phyloP scores from a whole-genome alignment of 2,888 invertebrate genomes.

The Masnerella sp. region DNA sequence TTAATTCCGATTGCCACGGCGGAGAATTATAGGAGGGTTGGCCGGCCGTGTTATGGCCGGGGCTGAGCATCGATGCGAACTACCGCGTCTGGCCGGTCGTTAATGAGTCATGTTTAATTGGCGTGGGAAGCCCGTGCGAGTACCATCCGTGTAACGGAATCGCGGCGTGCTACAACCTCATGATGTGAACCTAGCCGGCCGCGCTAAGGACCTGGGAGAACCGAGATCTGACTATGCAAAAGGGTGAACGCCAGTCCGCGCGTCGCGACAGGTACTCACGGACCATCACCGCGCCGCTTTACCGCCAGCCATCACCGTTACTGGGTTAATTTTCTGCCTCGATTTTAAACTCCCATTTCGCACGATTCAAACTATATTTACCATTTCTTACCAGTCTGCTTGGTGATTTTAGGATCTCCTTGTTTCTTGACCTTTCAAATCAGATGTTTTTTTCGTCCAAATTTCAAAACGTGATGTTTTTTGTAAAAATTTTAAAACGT shows the following conservation, averaged over 20 bases:
- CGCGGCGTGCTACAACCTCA: constrained; percentile 66
- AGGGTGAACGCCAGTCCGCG: constrained; percentile 51
- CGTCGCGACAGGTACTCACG: constrained; percentile 52
- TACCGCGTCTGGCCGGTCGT: constrained; percentile 75
- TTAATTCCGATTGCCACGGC: constrained; percentile 74
- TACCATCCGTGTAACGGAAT: constrained; percentile 74
- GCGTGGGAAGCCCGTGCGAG: constrained; percentile 76
- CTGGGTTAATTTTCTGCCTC: too few species aligned
- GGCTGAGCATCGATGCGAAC: constrained; percentile 73
- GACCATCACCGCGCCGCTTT: constrained; percentile 27
- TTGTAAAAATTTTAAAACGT: too few species aligned
- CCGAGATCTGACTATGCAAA: constrained; percentile 52
- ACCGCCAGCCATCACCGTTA: constrained; percentile 1
- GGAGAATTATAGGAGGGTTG: constrained; percentile 69
- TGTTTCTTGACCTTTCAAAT: too few species aligned
- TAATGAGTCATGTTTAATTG: constrained; percentile 78
- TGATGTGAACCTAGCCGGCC: constrained; percentile 62
- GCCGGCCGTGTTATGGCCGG: constrained; percentile 62
- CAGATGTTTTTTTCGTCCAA: too few species aligned
- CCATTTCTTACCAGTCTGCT: too few species aligned
- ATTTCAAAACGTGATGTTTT: too few species aligned
- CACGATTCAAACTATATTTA: too few species aligned
- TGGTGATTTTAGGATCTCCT: too few species aligned
- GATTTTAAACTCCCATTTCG: too few species aligned
- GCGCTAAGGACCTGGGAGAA: constrained; percentile 47